Percentiles rank a stretch among this genome's conserved stretches.
These are phyloP conservation scores for Sinocyclocheilus maitianheensis DNA, from an alignment of 2,113 vertebrate genomes.

Conservation along the genomic window DNA sequence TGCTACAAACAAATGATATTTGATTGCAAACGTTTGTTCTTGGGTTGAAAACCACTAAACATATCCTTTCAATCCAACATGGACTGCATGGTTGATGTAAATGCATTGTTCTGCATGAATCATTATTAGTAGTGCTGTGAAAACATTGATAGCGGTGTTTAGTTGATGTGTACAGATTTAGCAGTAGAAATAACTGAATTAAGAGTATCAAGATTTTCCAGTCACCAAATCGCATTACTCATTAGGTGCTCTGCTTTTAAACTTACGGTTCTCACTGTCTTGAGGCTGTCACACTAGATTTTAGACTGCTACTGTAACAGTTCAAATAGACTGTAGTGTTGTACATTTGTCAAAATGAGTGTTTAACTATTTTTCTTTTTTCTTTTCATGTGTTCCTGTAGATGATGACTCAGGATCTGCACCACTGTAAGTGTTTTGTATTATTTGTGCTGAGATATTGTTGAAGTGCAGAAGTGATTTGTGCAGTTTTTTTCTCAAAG, in stretches of 20 bases:
- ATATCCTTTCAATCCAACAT: neutral
- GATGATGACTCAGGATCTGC: constrained; percentile 93
- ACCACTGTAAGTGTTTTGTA: constrained; percentile 86
- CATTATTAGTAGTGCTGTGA: constrained; percentile 11
- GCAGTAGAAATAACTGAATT: neutral
- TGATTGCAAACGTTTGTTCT: neutral
- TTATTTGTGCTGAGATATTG: neutral
- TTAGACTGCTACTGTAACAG: neutral
- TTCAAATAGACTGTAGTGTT: neutral
- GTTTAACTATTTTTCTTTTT: neutral
- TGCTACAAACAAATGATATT: constrained; percentile 10
- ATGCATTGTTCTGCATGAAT: constrained; percentile 51
- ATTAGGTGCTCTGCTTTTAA: neutral
- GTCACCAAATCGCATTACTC: neutral
- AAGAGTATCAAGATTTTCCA: neutral
- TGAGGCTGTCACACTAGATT: neutral
- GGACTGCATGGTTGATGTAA: constrained; percentile 45
- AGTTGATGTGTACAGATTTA: neutral
- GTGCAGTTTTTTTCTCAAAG: neutral
- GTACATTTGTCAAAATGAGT: neutral
- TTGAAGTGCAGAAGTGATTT: neutral
- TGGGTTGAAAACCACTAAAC: constrained; percentile 2
- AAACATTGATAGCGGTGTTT: neutral
- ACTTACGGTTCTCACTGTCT: neutral
- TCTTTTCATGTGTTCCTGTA: constrained; percentile 57